Evolutionary conservation across 2,888 invertebrate species (phyloP).

Genomic region (Leptogaster cylindrica): DNA sequence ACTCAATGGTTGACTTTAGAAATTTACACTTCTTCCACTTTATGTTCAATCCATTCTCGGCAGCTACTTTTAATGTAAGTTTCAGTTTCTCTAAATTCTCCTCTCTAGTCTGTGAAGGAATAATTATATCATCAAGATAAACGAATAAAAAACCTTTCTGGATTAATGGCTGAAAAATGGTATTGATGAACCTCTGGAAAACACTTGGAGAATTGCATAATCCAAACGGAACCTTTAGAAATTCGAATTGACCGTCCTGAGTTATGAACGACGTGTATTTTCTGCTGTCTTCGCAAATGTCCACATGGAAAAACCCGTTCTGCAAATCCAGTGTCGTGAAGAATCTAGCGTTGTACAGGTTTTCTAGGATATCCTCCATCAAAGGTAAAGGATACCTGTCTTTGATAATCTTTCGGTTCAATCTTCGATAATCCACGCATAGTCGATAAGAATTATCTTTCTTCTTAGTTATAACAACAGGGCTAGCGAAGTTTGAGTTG

Average conservation of each 20-base stretch:
- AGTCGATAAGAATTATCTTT: conserved; percentile 37
- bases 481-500: conserved; percentile 51
- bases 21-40: conserved; percentile 50
- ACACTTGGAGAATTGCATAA: conserved; percentile 50
- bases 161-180: conserved; percentile 43
- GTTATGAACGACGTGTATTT: conserved; percentile 44
- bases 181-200: conserved; percentile 49
- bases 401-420: conserved; percentile 54
- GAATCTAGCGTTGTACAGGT: conserved; percentile 49
- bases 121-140: conserved; percentile 51
- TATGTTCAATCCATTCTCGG: conserved; percentile 43
- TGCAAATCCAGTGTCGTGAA: conserved; percentile 53
- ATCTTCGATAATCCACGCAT: conserved; percentile 56
- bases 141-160: conserved; percentile 41
- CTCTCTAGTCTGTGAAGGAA: conserved; percentile 42
- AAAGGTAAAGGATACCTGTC: conserved; percentile 54
- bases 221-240: conserved; percentile 54
- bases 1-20: conserved; percentile 47
- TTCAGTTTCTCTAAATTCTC: conserved; percentile 38
- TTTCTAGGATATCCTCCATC: conserved; percentile 58
- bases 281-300: conserved; percentile 49
- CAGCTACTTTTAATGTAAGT: conserved; percentile 34
- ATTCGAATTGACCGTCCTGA: conserved; percentile 47
- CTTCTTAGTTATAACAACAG: conserved; percentile 48
- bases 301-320: conserved; percentile 55